Conservation (phyloP, 2,888 invertebrate species). For the Pollenia labialis region DNA sequence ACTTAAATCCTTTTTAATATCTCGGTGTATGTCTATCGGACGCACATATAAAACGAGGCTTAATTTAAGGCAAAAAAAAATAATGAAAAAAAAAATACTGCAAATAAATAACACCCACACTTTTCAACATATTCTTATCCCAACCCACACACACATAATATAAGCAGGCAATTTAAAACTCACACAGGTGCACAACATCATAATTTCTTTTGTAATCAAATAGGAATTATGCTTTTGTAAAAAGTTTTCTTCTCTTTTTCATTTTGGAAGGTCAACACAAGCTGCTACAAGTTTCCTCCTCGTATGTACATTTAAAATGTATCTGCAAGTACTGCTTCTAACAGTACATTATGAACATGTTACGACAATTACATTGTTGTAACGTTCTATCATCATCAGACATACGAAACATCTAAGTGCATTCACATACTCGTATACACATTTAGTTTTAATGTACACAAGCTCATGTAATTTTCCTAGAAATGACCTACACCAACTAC, state of each 20-base stretch:
- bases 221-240: neutral
- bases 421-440: neutral
- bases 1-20: neutral
- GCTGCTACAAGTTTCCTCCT: constrained; percentile 21
- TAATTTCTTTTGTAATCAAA: constrained; percentile 21
- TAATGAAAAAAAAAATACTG: constrained; percentile 21
- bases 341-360: neutral
- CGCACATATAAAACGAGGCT: neutral
- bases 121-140: neutral
- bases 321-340: neutral
- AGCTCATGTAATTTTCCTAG: neutral
- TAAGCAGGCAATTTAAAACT: neutral
- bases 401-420: neutral
- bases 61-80: neutral
- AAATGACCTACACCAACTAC: constrained; percentile 32
- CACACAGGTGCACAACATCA: constrained; percentile 4
- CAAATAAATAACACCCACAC: constrained; percentile 47
- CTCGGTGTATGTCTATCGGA: neutral
- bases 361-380: constrained; percentile 48
- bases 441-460: too few species aligned
- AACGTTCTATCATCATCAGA: constrained; percentile 22
- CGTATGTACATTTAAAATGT: neutral
- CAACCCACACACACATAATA: neutral
- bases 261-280: neutral
- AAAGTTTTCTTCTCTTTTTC: neutral